Base-by-base conservation (phyloP, 2,888 invertebrate species). In the Azorinus chamasolen region DNA sequence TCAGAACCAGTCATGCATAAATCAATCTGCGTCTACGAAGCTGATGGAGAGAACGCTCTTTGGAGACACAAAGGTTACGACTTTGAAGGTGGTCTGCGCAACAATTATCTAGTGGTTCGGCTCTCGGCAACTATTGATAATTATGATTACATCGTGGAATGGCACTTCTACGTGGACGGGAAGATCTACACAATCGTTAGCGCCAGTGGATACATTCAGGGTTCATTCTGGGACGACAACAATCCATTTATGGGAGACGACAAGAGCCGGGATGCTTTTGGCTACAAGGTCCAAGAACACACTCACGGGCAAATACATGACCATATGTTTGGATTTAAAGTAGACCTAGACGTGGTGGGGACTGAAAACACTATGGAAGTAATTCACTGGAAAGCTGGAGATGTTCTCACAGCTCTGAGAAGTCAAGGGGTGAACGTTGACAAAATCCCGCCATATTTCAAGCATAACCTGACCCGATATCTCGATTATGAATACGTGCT, bases 251-350 rank as follows among this genome's bases (percentile, higher is more conserved):
- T 75, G 78, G 78, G 78, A 3, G 24, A 57, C 4, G 77, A 77
- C 27, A 73, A 70, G n/a, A 70, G 78, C 14, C 64, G 79, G 2
- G 83, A 83, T 51, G 50, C 80, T 0, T 84, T 84, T 43, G 82
- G 84, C 0, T 84, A 58, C 48, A 61, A 70, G 37, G 72, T 84
- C 0, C 57, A 59, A 14, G 58, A 63, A 14, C 50, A 61, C 20
- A 72, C 71, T 6, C 74, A 75, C 18, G 87, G 87, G 12, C 79
- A 72, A 16, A 83, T 87, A 27, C 87, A 87, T 58, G 85, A 85
- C 45, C 87, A 87, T 48, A 83, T 82, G 57, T 87, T 87, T 51
- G 84, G 83, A 10, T 85, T 85, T 53, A 85, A 85, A 63, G 87
- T 86, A 1, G 87, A 87, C 48, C 59, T 87, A 5, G 87, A 87